Base-by-base conservation (phyloP, 1,140 invertebrate genomes). In the Adelges cooleyi region DNA sequence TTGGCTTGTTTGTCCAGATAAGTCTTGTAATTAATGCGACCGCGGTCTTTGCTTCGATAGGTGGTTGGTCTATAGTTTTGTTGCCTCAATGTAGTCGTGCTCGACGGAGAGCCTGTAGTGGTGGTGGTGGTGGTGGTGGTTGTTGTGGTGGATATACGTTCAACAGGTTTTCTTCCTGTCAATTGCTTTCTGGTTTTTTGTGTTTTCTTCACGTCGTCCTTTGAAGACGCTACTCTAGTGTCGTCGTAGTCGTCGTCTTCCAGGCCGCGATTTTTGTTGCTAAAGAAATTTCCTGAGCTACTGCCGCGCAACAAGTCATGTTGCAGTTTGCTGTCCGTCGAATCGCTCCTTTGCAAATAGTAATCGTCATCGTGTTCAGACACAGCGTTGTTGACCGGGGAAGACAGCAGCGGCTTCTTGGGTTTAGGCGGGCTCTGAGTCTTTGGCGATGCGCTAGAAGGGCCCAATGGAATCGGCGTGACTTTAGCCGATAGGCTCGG, bases 291-390 rank as follows among this genome's bases (percentile, higher is more conserved):
- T 5, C 82, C 82, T 29, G 81, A 86, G 69, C 82, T 82, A 22
- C 81, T 83, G 9, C 82, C 80, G 23, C 73, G 18, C n/a, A 72
- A 67, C 6, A 72, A 36, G 50, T 73, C 70, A 11, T 67, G 67
- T 36, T 75, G 75, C 9, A 77, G 70, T n/a, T 73, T 69, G 18
- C 79, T 76, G 67, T 83, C 81, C 29, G 86, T 85, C 65, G 84
- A 84, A 73, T 89, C 86, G 22, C 85, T 85, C 15, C 85, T 78
- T 70, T 89, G 86, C 6, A 89, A 78, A 70, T 84, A 80, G 73
- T 87, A 89, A 23, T 84, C 82, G 71, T 89, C 86, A 59, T 77
- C 81, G 53, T 72, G 73, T 66, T 76, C 71, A 67, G 79, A 75
- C 65, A 79, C 79, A 20, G 70, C 70, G 29, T 72, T 71, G 67